A percentile compares a stretch with the other conserved stretches of the same genome.
Evolutionary conservation across 2,888 invertebrate species (phyloP).

Genomic region (Erpobdella octoculata): DNA sequence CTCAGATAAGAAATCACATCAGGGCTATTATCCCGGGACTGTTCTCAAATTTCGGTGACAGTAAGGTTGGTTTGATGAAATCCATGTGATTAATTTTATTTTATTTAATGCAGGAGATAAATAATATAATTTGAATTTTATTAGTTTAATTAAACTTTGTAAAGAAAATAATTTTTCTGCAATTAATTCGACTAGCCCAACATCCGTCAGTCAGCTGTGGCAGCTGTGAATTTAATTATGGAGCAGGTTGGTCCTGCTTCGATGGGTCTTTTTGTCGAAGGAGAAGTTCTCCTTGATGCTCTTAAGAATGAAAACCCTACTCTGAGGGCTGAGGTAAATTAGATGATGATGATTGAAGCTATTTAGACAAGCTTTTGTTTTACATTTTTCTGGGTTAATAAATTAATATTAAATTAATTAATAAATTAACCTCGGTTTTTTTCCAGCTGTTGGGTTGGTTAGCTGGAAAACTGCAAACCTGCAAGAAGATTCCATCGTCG

Average conservation of each 20-base stretch:
- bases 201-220: slow-evolving; percentile 70
- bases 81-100: too few relatives aligned
- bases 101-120: too few relatives aligned
- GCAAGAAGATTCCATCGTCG: slow-evolving; percentile 45
- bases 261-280: slow-evolving; percentile 66
- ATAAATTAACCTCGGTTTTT: neutral
- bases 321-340: slow-evolving; percentile 62
- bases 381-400: too few relatives aligned
- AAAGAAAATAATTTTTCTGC: too few relatives aligned
- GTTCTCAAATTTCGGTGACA: slow-evolving; percentile 61
- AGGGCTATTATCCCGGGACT: slow-evolving; percentile 76
- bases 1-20: slow-evolving; percentile 68
- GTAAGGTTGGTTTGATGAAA: slow-evolving; percentile 65
- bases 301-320: slow-evolving; percentile 74
- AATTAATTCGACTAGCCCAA: slow-evolving; percentile 63
- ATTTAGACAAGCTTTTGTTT: too few relatives aligned
- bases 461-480: slow-evolving; percentile 65
- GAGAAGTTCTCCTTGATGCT: slow-evolving; percentile 80
- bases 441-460: slow-evolving; percentile 70
- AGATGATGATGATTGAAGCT: neutral
- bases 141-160: too few relatives aligned
- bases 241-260: slow-evolving; percentile 68
- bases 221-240: slow-evolving; percentile 78
- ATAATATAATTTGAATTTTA: too few relatives aligned
- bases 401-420: too few relatives aligned